These are phyloP conservation scores for Alitta virens DNA, from an alignment of 2,888 invertebrate genomes.

Conservation along the genomic window DNA sequence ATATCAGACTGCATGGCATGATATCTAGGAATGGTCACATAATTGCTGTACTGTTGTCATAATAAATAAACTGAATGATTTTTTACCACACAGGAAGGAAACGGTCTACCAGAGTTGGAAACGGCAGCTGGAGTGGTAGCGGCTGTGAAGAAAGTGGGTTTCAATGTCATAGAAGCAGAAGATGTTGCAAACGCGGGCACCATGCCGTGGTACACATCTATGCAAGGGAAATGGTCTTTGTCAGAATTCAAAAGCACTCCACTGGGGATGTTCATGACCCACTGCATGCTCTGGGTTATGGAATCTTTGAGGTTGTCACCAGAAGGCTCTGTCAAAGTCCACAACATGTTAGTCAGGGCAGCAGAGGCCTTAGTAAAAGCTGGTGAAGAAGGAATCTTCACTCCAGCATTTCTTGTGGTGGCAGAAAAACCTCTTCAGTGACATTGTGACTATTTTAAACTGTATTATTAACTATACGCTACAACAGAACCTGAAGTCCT, in stretches of 20 bases:
- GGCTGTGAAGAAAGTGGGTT: constrained; percentile 22
- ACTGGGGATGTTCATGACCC: constrained; percentile 27
- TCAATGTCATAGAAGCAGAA: constrained; percentile 23
- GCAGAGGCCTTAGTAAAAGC: constrained; percentile 25
- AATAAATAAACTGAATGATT: too few species aligned
- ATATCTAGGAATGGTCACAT: too few species aligned
- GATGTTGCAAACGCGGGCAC: constrained; percentile 18
- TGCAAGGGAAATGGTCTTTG: constrained; percentile 22
- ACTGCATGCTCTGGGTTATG: constrained; percentile 20
- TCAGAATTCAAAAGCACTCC: constrained; percentile 22
- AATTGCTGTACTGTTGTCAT: too few species aligned
- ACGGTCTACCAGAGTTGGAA: constrained; percentile 24
- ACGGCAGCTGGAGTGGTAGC: constrained; percentile 6
- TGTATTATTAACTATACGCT: too few species aligned
- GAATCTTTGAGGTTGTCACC: constrained; percentile 25
- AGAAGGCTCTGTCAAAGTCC: constrained; percentile 24
- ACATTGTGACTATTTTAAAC: too few species aligned
- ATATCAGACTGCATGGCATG: too few species aligned
- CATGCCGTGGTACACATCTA: constrained; percentile 26
- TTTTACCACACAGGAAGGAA: constrained; percentile 31
- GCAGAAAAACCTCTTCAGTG: constrained; percentile 20
- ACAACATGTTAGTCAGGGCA: constrained; percentile 24
- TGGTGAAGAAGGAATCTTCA: constrained; percentile 27
- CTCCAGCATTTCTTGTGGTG: constrained; percentile 25
- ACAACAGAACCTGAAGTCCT: too few species aligned